Percentiles rank a stretch among this genome's conserved stretches.
Evolutionary conservation across 2,113 vertebrate species (phyloP).

Genomic region (Okapia johnstoni): DNA sequence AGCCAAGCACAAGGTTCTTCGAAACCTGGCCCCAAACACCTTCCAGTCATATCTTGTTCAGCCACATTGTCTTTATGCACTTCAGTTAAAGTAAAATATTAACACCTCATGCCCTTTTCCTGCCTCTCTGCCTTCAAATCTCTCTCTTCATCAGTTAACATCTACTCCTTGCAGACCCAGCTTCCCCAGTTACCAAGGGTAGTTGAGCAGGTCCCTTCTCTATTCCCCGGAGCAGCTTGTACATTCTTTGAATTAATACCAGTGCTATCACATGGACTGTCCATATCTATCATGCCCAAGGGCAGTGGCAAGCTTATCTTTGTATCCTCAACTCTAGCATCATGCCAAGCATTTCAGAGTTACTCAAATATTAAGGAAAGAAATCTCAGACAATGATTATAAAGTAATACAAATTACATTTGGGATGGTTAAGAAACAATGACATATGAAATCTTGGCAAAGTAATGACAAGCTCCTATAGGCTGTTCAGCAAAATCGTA

Average conservation of each 20-base stretch:
- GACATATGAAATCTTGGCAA: not conserved
- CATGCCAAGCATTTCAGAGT: not conserved
- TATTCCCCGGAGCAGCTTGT: not conserved
- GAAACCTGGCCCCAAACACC: not conserved
- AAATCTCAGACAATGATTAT: not conserved
- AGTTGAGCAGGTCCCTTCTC: not conserved
- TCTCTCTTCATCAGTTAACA: not conserved
- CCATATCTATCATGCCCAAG: not conserved
- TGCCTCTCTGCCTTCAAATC: not conserved
- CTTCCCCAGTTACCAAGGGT: not conserved
- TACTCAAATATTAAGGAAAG: not conserved
- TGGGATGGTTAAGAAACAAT: slow-evolving; percentile 35
- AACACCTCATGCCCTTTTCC: not conserved
- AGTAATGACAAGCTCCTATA: not conserved
- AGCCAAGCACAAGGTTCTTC: not conserved
- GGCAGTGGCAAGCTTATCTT: not conserved
- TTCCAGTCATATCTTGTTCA: not conserved
- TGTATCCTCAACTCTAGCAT: not conserved
- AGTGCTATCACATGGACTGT: not conserved
- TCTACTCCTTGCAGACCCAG: not conserved
- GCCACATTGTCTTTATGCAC: not conserved
- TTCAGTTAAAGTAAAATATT: not conserved
- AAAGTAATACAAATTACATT: not conserved
- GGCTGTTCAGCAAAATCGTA: not conserved
- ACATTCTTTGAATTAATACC: not conserved